A percentile compares a stretch with the other conserved stretches of the same genome.
Evolutionary conservation across 1,140 invertebrate genomes (phyloP).

Genomic region (Panagrolaimus sp.): DNA sequence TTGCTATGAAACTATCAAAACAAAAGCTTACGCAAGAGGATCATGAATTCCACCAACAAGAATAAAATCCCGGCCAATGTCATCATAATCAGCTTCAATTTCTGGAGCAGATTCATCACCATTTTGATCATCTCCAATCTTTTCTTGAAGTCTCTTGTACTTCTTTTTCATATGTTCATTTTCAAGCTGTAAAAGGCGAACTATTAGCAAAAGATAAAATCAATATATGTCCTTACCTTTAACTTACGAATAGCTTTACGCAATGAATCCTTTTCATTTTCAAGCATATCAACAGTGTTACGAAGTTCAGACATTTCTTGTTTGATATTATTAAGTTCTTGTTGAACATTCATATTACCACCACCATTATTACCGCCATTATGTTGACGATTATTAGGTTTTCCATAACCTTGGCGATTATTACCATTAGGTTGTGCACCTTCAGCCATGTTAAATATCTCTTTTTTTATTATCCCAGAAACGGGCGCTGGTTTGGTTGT

Average conservation of each 20-base stretch:
- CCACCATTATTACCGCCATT: background rate
- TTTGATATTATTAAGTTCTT: constrained; percentile 36
- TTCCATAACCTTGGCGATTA: no score
- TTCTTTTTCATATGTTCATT: constrained; percentile 43
- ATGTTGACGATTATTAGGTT: background rate
- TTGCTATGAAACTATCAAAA: no score
- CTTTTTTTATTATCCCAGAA: no score
- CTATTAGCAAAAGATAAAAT: no score
- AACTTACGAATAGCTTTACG: constrained; percentile 52
- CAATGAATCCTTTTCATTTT: constrained; percentile 46
- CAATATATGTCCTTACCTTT: no score
- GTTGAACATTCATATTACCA: constrained; percentile 14
- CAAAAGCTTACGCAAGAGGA: background rate
- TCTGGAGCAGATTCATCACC: constrained; percentile 25
- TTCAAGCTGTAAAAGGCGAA: no score
- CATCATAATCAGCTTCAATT: constrained; percentile 47
- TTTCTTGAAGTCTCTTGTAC: constrained; percentile 40
- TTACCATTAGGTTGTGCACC: no score
- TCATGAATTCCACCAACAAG: constrained; percentile 48
- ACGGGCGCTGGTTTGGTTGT: no score
- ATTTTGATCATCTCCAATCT: constrained; percentile 26
- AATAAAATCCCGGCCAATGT: constrained; percentile 45
- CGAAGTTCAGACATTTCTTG: constrained; percentile 40
- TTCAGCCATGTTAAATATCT: no score
- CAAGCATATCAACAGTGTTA: constrained; percentile 38